Base-by-base conservation (phyloP, 2,113 vertebrate species). In the Leptobrachium ailaonicum region DNA sequence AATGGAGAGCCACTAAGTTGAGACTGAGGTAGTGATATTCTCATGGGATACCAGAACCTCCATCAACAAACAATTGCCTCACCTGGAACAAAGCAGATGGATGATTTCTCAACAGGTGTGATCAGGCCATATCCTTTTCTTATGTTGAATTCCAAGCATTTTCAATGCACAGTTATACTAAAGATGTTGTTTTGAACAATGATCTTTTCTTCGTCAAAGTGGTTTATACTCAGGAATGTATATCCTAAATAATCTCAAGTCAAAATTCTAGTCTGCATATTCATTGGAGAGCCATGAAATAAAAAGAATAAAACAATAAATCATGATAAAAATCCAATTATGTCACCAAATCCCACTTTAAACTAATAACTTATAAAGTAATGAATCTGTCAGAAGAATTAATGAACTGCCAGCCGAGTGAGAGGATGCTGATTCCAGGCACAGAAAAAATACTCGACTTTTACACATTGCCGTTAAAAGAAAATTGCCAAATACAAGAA, bases 281-380 rank as follows among this genome's bases (percentile, higher is more conserved):
- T 80, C 78, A 80, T 80, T 43, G 41, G 78, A 80, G 71, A 67
- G 64, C 72, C 58, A 80, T 80, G 69, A 73, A 79, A 8, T 32
- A 32, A 50, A 50, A 77, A 73, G 74, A 80, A 74, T 74, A 66
- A 68, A 74, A 80, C 78, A 74, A 80, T 80, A 80, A 80, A 80
- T 80, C 78, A 80, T 80, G 71, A 73, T 80, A 74, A 80, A 80
- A 80, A 74, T 80, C 64, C 71, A 80, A 80, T 74, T 80, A 80
- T 80, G 78, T 80, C 78, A 80, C 78, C 78, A 80, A 80, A 74
- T 80, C 78, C 78, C 78, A 80, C 78, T 80, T 80, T 80, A 74
- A 80, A 80, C 78, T 74, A 74, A 80, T 80, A 80, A 80, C 50
- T 80, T 80, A 74, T 80, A 80, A 74, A 74, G 71, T 80, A 80